Conservation (phyloP, 2,113 vertebrate species). For the Meleagris gallopavo region DNA sequence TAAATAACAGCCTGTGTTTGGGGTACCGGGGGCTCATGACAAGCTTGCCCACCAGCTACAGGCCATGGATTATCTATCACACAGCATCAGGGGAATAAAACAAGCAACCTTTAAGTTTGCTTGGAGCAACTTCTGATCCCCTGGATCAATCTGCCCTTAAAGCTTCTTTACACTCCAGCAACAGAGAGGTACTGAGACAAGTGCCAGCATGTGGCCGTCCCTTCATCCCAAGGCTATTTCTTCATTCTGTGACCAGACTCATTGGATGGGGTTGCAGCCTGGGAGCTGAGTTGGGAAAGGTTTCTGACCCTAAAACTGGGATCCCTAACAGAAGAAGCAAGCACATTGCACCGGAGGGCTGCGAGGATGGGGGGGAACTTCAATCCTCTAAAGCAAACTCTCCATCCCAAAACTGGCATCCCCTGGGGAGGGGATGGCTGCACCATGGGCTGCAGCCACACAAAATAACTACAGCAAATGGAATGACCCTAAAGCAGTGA, state of each 20-base stretch:
- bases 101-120: fast-evolving
- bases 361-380: neutral
- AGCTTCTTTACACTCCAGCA: neutral
- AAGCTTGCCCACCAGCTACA: neutral
- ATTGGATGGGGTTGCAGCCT: neutral
- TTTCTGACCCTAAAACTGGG: neutral
- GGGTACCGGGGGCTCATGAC: neutral
- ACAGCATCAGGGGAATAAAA: neutral
- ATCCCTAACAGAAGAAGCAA: neutral
- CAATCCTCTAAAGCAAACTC: neutral
- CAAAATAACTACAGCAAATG: neutral
- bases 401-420: neutral
- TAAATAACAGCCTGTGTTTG: conserved; percentile 36
- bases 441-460: fast-evolving
- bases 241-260: neutral
- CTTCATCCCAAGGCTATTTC: neutral
- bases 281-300: neutral
- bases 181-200: neutral
- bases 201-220: neutral
- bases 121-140: neutral
- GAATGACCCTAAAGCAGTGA: neutral
- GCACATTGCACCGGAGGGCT: neutral
- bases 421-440: neutral
- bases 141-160: neutral
- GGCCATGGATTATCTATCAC: neutral